Percentiles rank a stretch among this genome's conserved stretches.
These are phyloP conservation scores for Sprattus sprattus DNA, from an alignment of 2,113 vertebrate species.

Conservation along the genomic window DNA sequence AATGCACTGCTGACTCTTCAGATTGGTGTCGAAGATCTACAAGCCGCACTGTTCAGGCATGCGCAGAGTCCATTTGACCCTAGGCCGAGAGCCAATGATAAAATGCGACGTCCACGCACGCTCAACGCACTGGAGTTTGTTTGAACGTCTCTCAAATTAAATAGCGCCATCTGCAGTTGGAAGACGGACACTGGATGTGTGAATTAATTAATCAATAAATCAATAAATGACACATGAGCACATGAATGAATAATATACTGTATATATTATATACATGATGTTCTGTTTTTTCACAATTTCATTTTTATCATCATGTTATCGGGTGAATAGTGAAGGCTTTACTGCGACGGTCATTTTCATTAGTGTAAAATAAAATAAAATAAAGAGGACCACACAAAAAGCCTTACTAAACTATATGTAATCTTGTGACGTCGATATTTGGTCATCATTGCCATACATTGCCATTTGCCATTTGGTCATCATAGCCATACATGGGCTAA, in stretches of 20 bases:
- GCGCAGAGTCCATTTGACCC: conserved; percentile 61
- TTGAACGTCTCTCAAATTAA: not conserved
- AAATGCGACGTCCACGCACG: conserved; percentile 66
- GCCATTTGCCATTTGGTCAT: not conserved
- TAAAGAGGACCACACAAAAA: not conserved
- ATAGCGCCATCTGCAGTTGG: conserved; percentile 52
- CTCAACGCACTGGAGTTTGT: not conserved
- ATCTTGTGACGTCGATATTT: not conserved
- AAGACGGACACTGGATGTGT: not conserved
- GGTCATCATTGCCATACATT: not conserved
- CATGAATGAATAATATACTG: not conserved
- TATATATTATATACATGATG: too few relatives aligned
- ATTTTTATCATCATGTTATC: not conserved
- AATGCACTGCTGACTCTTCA: conserved; percentile 62
- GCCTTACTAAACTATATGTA: not conserved
- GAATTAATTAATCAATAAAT: not conserved
- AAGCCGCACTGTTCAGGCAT: conserved; percentile 44
- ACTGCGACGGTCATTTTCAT: not conserved
- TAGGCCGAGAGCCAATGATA: conserved; percentile 60
- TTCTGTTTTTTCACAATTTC: not conserved
- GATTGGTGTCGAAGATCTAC: conserved; percentile 47
- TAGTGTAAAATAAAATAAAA: not conserved
- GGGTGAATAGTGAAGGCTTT: not conserved
- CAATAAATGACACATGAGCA: not conserved
- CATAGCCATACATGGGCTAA: not conserved